Evolutionary conservation across 2,113 vertebrate species (phyloP).

Genomic region (Hyla sarda): DNA sequence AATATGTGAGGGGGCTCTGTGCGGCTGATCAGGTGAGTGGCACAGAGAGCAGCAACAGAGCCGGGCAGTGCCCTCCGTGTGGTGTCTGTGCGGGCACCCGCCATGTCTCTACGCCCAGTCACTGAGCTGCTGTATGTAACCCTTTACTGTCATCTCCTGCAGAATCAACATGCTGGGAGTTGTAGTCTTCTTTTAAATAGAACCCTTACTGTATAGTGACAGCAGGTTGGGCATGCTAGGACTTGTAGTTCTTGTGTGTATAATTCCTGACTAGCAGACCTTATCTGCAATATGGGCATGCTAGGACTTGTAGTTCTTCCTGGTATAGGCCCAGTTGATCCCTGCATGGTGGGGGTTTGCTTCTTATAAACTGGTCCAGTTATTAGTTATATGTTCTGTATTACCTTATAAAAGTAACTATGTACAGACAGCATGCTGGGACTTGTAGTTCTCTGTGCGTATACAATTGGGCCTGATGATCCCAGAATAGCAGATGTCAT

Average conservation of each 20-base stretch:
- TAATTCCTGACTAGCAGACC: too few relatives aligned
- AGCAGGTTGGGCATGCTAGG: too few relatives aligned
- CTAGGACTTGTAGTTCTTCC: too few relatives aligned
- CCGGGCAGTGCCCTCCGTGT: background rate
- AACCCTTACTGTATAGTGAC: too few relatives aligned
- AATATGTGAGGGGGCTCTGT: slow-evolving; percentile 55
- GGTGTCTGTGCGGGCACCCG: background rate
- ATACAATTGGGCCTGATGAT: background rate
- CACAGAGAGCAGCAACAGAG: too few relatives aligned
- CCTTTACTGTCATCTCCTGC: background rate
- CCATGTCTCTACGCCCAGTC: slow-evolving; percentile 10
- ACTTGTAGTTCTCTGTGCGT: background rate
- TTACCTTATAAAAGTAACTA: background rate
- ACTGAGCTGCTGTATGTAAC: slow-evolving; percentile 9
- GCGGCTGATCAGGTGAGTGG: slow-evolving; percentile 75
- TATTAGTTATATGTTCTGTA: background rate
- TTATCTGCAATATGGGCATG: too few relatives aligned
- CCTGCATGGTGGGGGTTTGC: too few relatives aligned
- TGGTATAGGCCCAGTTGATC: too few relatives aligned
- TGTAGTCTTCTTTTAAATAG: background rate
- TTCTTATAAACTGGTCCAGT: too few relatives aligned
- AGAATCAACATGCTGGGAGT: background rate
- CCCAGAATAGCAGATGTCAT: background rate
- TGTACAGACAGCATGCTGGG: background rate
- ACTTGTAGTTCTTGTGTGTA: too few relatives aligned